Evolutionary conservation across 1,140 invertebrate genomes (phyloP), one percentile per base, ranked within the genome.

Genomic region (Penaeus japonicus): DNA sequence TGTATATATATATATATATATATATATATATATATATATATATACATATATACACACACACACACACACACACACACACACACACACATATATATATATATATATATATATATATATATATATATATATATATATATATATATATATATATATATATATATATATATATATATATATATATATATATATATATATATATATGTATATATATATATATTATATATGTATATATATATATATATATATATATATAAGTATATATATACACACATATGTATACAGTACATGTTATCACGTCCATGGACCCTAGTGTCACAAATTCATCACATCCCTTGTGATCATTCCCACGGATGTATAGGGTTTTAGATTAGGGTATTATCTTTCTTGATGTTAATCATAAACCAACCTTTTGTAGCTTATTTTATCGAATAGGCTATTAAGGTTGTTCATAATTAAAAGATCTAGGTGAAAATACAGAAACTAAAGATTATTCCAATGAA

Each of bases 191-290:
- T 20, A 7, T 65, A 65, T 65, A 65, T 65, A 18, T 65, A 18
- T 65, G 20, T 65, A 15, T 65, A 18, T 65, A 18, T 65, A 18
- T 65, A 18, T 65, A 18, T 65, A 18, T 65, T 47, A 35, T 79
- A 47, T 39, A 35, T 79, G 7, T 79, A 35, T 79, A 39, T 39
- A 79, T 79, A 79, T 79, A 47, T 78, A 79, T 79, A 47, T 79
- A 79, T 79, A 79, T 35, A 10, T 47, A 79, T 79, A 39, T 39
- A 35, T 18, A 78, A 20, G 53, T 78, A 35, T 78, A 18, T 20
- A 47, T 47, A 53, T 12, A 24, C 55, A 24, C 24, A 24, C 0
- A 3, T 47, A 53, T 18, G 24, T 47, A 22, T 47, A 55, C 54
- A 2, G n/a, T n/a, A n/a, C n/a, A n/a, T n/a, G n/a, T n/a, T n/a